Conservation (phyloP, 2,797 vertebrate genomes). For the Oreochromis grahami region DNA sequence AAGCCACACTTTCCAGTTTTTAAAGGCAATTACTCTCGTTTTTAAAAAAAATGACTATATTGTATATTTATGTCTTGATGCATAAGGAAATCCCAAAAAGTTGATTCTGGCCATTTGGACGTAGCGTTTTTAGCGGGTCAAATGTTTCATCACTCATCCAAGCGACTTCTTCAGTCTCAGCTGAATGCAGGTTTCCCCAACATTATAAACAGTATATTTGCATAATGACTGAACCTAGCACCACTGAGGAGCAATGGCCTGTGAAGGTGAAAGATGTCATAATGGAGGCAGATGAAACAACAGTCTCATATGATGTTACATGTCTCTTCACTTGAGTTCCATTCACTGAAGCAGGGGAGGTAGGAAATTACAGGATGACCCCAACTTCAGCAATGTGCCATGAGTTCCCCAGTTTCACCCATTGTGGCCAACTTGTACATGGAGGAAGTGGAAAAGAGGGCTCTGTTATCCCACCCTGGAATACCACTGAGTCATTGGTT, state of each 20-base stretch:
- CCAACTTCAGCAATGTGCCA: not conserved
- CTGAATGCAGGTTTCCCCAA: not conserved
- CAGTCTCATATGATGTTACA: not conserved
- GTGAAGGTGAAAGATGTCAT: not conserved
- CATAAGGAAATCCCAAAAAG: not conserved
- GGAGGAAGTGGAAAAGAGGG: not conserved
- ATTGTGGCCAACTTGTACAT: not conserved
- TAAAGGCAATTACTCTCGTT: not conserved
- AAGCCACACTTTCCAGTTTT: not conserved
- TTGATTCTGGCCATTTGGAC: not conserved
- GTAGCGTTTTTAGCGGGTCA: not conserved
- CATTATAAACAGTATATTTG: not conserved
- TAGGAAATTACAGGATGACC: not conserved
- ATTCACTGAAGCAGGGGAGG: not conserved
- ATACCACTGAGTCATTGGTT: not conserved
- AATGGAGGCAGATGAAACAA: not conserved
- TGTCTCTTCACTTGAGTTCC: not conserved
- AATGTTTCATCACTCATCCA: not conserved
- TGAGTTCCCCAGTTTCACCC: not conserved
- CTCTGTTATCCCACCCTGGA: not conserved
- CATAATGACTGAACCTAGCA: not conserved
- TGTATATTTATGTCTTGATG: not conserved
- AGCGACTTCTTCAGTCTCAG: not conserved
- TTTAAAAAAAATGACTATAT: accelerated
- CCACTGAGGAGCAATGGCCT: not conserved